Base-by-base conservation (phyloP, 2,888 invertebrate species). In the Balanococcus diminutus region DNA sequence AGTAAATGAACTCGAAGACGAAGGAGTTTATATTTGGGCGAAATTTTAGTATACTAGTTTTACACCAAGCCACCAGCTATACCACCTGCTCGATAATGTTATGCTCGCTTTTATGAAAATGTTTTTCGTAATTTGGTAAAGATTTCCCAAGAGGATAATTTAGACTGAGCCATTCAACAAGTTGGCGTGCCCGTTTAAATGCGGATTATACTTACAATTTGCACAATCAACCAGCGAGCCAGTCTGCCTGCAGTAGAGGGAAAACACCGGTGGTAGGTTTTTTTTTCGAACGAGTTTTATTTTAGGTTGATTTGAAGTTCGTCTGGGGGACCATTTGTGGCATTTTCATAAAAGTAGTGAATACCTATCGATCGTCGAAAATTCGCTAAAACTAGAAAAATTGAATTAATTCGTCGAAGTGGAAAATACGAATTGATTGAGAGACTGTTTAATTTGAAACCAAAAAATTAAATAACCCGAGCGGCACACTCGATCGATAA, bases 121-220 rank as follows among this genome's bases (percentile, higher is more conserved):
- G 75, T 31, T 32, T 75, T 75, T 75, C 75, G 75, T 75, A 75
- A 75, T 75, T 36, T 75, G 75, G 32, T 32, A 75, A 75, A 75
- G 75, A 75, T 75, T 75, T 75, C 75, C 32, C 75, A 32, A n/a
- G 75, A 32, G 75, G 32, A 32, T 32, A 75, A 75, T 75, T 75
- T 75, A 19, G 32, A 32, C 75, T 75, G n/a, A 5, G 36, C 75
- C 5, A 67, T 75, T 75, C 75, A 75, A 75, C 75, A 75, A 75
- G 75, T 75, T 75, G 75, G 61, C n/a, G 61, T 67, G 61, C 28
- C 25, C 61, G 25, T 11, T 42, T 56, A 11, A 28, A 67, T 11
- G 61, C 9, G 28, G 25, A 67, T 67, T 67, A 67, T 67, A 67
- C n/a, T n/a, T n/a, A n/a, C 28, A 25, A 28, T 67, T 67, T 42